Base-by-base conservation (phyloP, 2,888 invertebrate genomes). In the Andrena fulva region DNA sequence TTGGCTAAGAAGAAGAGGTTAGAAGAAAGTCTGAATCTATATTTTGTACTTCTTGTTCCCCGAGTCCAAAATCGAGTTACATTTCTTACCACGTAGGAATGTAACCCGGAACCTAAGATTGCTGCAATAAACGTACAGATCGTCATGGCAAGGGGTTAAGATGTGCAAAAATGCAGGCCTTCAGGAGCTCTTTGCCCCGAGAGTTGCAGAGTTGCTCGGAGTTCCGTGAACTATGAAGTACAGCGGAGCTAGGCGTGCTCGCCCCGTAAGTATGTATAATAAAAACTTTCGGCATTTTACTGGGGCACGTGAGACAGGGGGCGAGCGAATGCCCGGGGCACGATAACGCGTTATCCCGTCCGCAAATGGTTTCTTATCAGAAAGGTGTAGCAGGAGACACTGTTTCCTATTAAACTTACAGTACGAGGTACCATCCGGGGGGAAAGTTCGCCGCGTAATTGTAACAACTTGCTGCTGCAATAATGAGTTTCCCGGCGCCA, bases 401-500 rank as follows among this genome's bases (percentile, higher is more conserved):
- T 82, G 72, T 82, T 82, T 72, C 82, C 79, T 75, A 82, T 85
- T 87, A 87, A 87, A 85, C 77, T 85, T 80, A 73, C 81, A 78
- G 77, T 66, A 62, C 67, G 29, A 72, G 62, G 67, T 71, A 31
- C 66, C 71, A 71, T 73, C 66, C 72, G 64, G 62, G 20, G 20
- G 71, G 81, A 85, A 82, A 87, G 70, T 87, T 87, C 33, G 56
- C 73, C 7, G 27, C 71, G 79, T 85, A 85, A 86, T 87, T 85
- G 82, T 76, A 86, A 82, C 77, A 73, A 82, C 80, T 75, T 78
- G 78, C 74, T 59, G 48, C 56, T 69, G 50, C 72, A 82, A 80
- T 83, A 85, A 85, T 73, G 74, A 82, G 67, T 71, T 60, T 73
- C 70, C 72, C 29, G 68, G 60, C 59, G 56, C 31, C 16, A 59